phyloP scores from a whole-genome alignment of 2,113 vertebrate species.

The Hypomesus transpacificus region DNA sequence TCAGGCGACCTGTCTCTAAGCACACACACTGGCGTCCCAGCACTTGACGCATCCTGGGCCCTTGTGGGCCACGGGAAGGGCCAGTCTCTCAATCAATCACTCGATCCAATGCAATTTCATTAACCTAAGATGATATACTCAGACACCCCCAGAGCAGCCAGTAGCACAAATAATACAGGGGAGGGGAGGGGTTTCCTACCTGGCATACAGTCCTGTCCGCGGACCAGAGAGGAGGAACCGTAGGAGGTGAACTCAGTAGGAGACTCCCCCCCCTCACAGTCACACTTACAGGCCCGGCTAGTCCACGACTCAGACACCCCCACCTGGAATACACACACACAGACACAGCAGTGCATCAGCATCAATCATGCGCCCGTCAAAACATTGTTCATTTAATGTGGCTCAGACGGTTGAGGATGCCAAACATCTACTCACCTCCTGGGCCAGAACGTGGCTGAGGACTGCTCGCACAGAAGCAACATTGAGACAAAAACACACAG shows the following conservation, averaged over 20 bases:
- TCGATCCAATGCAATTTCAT: too few species aligned
- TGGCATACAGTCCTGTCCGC: slow-evolving; percentile 82
- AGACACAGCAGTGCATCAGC: background rate
- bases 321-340: background rate
- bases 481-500: background rate
- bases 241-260: slow-evolving; percentile 67
- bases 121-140: too few species aligned
- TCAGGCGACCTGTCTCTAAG: too few species aligned
- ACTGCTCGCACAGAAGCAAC: slow-evolving; percentile 2
- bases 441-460: background rate
- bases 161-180: background rate
- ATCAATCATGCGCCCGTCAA: background rate
- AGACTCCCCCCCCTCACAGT: slow-evolving; percentile 76
- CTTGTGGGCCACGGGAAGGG: too few species aligned
- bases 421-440: slow-evolving; percentile 17
- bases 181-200: slow-evolving; percentile 60
- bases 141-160: too few species aligned
- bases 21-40: too few species aligned
- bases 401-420: background rate
- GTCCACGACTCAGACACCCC: slow-evolving; percentile 76
- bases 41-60: too few species aligned
- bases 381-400: background rate
- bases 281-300: slow-evolving; percentile 83
- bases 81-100: too few species aligned
- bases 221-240: slow-evolving; percentile 42